Conservation (phyloP, 2,797 vertebrate species). For the Thamnophis elegans region DNA sequence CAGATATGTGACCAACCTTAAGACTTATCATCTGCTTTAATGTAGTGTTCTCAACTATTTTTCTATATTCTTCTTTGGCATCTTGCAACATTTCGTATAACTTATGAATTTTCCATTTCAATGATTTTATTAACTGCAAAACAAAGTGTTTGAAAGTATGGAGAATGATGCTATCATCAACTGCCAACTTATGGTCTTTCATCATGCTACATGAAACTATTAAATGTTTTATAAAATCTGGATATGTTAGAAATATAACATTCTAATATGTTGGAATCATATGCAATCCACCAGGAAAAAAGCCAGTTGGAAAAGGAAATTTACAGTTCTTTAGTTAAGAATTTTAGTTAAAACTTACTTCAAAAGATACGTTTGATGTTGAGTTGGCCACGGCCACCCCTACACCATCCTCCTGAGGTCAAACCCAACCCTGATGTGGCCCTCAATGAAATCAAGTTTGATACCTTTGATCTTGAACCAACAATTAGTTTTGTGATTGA, state of each 20-base stretch:
- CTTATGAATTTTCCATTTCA: constrained; percentile 67
- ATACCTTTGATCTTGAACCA: too few relatives aligned
- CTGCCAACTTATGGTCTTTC: background rate
- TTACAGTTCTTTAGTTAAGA: background rate
- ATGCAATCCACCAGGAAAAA: background rate
- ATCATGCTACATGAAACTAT: background rate
- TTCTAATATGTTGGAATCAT: background rate
- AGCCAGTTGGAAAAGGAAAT: background rate
- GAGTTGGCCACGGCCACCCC: too few relatives aligned
- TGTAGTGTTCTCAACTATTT: constrained; percentile 59
- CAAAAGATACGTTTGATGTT: background rate
- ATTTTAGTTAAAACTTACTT: background rate
- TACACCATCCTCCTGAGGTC: too few relatives aligned
- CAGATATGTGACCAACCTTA: constrained; percentile 51
- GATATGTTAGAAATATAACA: background rate
- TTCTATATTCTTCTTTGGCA: constrained; percentile 54
- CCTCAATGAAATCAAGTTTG: too few relatives aligned
- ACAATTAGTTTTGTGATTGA: background rate
- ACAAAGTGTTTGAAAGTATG: background rate
- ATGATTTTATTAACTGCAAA: constrained; percentile 65
- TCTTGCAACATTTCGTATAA: constrained; percentile 61
- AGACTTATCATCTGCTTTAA: constrained; percentile 59
- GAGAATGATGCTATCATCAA: background rate
- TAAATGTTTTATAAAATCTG: background rate
- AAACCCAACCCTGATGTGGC: too few relatives aligned